These are phyloP conservation scores for Sturnira hondurensis DNA, from an alignment of 2,113 vertebrate genomes.

Conservation along the genomic window DNA sequence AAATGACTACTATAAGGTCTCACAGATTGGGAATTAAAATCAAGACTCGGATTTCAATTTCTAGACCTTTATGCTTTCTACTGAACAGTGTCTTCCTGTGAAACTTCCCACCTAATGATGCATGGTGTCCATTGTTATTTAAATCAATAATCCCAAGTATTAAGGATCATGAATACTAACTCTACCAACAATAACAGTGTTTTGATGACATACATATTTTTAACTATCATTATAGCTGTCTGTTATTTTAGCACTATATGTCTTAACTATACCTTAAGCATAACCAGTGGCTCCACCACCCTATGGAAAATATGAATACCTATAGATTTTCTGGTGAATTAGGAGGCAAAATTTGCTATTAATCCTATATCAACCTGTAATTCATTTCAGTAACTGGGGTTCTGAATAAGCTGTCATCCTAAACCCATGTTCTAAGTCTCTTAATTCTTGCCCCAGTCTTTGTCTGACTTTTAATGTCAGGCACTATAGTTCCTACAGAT, in stretches of 20 bases:
- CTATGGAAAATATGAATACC: neutral
- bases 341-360: neutral
- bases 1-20: neutral
- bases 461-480: neutral
- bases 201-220: neutral
- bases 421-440: neutral
- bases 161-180: neutral
- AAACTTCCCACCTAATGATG: neutral
- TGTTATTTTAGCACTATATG: neutral
- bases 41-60: neutral
- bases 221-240: neutral
- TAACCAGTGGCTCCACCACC: neutral
- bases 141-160: neutral
- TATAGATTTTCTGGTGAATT: neutral
- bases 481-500: neutral
- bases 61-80: neutral
- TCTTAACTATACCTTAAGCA: neutral
- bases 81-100: neutral
- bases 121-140: neutral
- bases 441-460: neutral
- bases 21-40: neutral
- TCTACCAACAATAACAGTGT: neutral
- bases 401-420: neutral
- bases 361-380: neutral
- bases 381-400: neutral